Evolutionary conservation across 2,113 vertebrate species (phyloP), one percentile per base, ranked within the genome.

Genomic region (Thalassoma bifasciatum): DNA sequence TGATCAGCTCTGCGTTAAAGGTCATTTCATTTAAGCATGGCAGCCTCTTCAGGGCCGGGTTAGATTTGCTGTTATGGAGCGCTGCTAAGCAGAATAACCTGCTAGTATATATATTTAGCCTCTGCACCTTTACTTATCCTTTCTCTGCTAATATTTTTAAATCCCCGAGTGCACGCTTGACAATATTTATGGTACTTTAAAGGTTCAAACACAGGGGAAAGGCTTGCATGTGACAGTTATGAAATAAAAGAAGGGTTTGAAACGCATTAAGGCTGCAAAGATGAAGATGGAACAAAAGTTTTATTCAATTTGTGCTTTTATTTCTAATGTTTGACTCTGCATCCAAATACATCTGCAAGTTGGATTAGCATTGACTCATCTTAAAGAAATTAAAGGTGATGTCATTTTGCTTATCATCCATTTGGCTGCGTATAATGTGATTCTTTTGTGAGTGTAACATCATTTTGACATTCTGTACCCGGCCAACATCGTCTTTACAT

Each of bases 1-100:
- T 89, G 89, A 91, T 90, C 91, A 86, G 85, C 89, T 90, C 74
- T 62, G 82, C 83, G 56, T 86, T 91, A 89, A 92, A 91, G 89
- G 89, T 92, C 89, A 86, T 89, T 89, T 85, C 86, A 75, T 88
- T 87, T 87, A 87, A 81, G 81, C 79, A 49, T 68, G 65, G 82
- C 78, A 61, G 75, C 67, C 44, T 80, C 75, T 90, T 81, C 72
- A 51, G 65, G 77, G 53, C 75, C 17, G 21, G 59, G 57, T 75
- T 78, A 67, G 52, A 72, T 38, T 70, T 77, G 72, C 7, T 7
- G 66, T 51, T 74, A 61, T 24, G 42, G 68, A 57, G 47, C 24
- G 19, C 51, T 58, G 72, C 74, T 75, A 69, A 82, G 74, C 72
- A 88, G 66, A 83, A 82, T 66, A 83, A 84, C 68, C 71, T 77